A percentile compares a stretch with the other conserved stretches of the same genome.
Conservation (phyloP, 2,113 vertebrate species). For the Nothocercus julius region DNA sequence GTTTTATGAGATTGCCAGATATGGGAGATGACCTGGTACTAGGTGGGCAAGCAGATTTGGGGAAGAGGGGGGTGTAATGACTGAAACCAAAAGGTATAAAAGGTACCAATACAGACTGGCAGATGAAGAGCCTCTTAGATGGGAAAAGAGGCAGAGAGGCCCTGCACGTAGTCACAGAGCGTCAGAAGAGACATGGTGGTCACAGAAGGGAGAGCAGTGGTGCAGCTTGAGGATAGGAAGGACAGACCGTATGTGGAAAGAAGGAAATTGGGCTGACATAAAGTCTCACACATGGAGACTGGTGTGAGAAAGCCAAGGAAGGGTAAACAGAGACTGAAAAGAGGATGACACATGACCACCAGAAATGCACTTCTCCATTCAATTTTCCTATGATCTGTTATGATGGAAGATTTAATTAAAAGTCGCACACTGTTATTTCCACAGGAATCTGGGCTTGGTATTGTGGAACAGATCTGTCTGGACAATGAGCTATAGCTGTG, state of each 20-base stretch:
- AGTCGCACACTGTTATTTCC: accelerated
- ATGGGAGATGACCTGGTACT: not conserved
- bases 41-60: not conserved
- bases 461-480: not conserved
- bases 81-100: not conserved
- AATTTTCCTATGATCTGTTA: not conserved
- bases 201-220: not conserved
- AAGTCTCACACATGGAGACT: not conserved
- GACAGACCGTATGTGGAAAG: not conserved
- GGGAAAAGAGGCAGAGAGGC: not conserved
- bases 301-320: not conserved
- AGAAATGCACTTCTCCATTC: not conserved
- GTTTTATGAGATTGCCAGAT: not conserved
- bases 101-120: not conserved
- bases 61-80: not conserved
- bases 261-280: not conserved
- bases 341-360: not conserved
- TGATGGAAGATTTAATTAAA: not conserved
- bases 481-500: accelerated
- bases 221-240: not conserved
- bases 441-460: not conserved
- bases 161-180: not conserved
- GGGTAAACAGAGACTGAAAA: not conserved
- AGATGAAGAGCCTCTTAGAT: not conserved
- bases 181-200: not conserved